These are phyloP conservation scores for Lanistes nyassanus DNA, from an alignment of 1,140 invertebrate genomes.

Conservation along the genomic window DNA sequence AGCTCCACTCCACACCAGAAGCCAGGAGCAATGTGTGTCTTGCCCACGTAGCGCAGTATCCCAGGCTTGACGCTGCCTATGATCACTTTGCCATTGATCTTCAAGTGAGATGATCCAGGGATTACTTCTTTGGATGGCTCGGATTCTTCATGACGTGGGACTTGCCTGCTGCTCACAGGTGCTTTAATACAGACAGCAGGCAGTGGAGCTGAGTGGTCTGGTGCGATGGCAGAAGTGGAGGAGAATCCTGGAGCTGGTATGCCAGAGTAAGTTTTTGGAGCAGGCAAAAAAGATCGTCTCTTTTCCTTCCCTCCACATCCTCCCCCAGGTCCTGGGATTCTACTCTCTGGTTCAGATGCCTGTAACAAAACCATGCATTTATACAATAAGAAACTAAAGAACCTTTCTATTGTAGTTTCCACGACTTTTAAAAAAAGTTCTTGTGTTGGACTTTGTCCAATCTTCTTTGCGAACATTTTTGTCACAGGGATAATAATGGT, in stretches of 20 bases:
- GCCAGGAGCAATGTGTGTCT: constrained; percentile 58
- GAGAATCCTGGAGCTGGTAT: constrained; percentile 18
- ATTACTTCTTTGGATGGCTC: background rate
- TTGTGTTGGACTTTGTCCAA: too few relatives aligned
- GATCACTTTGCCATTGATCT: constrained; percentile 45
- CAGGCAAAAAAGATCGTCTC: constrained; percentile 49
- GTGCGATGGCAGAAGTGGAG: constrained; percentile 8
- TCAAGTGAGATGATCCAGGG: constrained; percentile 14
- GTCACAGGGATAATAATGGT: too few relatives aligned
- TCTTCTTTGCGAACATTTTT: too few relatives aligned
- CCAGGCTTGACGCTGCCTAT: constrained; percentile 58
- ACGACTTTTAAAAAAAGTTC: too few relatives aligned
- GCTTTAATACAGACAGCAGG: background rate
- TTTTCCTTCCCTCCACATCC: constrained; percentile 28
- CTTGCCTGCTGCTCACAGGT: background rate
- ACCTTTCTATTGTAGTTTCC: too few relatives aligned
- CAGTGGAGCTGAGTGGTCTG: background rate
- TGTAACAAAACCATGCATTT: constrained; percentile 22
- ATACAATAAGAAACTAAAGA: too few relatives aligned
- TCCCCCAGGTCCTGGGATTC: constrained; percentile 34
- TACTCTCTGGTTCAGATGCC: constrained; percentile 40
- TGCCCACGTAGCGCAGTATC: constrained; percentile 52
- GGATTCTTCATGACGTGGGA: background rate
- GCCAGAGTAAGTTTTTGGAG: constrained; percentile 23
- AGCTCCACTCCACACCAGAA: constrained; percentile 65